Percentiles rank a stretch among this genome's conserved stretches.
Conservation (phyloP, 2,797 vertebrate species). For the Dryobates pubescens region DNA sequence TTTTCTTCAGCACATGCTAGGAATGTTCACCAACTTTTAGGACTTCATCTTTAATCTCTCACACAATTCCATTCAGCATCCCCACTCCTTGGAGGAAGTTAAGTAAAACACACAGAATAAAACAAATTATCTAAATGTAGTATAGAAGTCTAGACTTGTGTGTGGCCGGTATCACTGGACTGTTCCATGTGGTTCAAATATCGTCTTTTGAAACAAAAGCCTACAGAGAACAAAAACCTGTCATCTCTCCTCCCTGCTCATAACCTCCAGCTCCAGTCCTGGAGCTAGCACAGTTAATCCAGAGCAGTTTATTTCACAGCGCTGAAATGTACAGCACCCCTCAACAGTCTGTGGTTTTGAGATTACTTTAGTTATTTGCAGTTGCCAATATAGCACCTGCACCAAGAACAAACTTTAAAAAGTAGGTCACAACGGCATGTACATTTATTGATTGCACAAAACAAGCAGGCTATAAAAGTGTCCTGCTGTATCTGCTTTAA, state of each 20-base stretch:
- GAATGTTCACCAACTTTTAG: not conserved
- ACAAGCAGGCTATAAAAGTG: slow-evolving; percentile 32
- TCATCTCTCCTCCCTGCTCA: not conserved
- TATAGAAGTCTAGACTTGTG: not conserved
- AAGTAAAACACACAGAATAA: not conserved
- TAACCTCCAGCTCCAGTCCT: not conserved
- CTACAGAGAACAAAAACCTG: not conserved
- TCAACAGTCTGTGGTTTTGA: not conserved
- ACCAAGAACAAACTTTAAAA: not conserved
- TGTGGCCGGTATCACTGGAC: not conserved
- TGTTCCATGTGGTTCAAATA: not conserved
- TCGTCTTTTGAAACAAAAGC: not conserved
- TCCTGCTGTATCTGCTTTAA: slow-evolving; percentile 40
- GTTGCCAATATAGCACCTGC: slow-evolving; percentile 35
- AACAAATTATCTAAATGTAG: not conserved
- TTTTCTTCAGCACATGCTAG: not conserved
- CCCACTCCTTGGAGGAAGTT: not conserved
- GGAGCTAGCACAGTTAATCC: not conserved
- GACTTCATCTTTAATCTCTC: not conserved
- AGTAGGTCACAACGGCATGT: slow-evolving; percentile 44
- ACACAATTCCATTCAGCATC: not conserved
- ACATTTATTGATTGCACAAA: slow-evolving; percentile 35
- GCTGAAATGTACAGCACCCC: not conserved
- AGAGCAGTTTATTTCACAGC: not conserved
- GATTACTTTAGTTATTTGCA: not conserved